phyloP scores from a whole-genome alignment of 2,113 vertebrate species.

The Protomyctophum bolini region DNA sequence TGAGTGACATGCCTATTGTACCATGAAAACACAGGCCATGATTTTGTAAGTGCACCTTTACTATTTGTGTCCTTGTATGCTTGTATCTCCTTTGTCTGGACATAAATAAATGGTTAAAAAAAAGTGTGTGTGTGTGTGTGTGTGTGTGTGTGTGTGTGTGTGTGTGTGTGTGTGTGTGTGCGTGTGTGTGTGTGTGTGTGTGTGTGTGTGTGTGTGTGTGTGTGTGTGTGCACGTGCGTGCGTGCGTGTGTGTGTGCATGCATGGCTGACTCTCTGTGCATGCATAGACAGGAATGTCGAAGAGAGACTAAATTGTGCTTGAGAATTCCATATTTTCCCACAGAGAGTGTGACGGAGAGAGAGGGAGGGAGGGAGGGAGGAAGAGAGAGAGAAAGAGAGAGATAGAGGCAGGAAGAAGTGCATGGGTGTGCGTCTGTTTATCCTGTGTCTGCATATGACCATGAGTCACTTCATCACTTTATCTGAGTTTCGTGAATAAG shows the following conservation, averaged over 20 bases:
- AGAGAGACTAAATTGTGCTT: neutral
- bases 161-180: neutral
- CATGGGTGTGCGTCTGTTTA: neutral
- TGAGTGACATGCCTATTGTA: no score
- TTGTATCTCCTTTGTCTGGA: no score
- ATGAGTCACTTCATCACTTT: neutral
- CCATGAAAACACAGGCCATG: no score
- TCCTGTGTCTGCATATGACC: neutral
- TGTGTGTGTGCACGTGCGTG: neutral
- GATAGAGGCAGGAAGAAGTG: neutral
- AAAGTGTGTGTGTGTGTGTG: neutral
- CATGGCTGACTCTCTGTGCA: constrained; percentile 10
- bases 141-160: constrained; percentile 7
- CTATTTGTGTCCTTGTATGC: no score
- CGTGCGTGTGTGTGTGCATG: neutral
- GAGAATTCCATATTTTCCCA: neutral
- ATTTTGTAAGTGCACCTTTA: no score
- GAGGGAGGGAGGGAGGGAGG: neutral
- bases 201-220: constrained; percentile 6
- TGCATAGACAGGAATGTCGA: constrained; percentile 5
- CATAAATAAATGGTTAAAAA: no score
- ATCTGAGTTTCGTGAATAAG: neutral
- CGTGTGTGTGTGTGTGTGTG: constrained; percentile 10
- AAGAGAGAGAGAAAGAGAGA: neutral
- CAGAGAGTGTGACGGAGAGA: constrained; percentile 3